A percentile compares a stretch with the other conserved stretches of the same genome.
phyloP scores from a whole-genome alignment of 2,888 invertebrate species.

The Parnassius mnemosyne region DNA sequence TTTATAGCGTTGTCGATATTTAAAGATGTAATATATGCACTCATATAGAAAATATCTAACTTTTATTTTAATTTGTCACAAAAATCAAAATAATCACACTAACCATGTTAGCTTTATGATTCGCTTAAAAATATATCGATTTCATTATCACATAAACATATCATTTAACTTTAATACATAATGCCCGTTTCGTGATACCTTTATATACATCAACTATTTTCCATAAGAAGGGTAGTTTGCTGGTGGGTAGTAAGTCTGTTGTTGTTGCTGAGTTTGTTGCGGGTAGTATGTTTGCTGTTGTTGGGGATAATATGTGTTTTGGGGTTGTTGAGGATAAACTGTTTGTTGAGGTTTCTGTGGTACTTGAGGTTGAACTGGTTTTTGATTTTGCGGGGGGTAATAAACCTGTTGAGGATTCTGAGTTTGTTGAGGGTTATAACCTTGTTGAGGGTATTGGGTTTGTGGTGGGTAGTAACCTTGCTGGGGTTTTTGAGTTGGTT shows the following conservation, averaged over 20 bases:
- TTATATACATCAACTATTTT: slow-evolving; percentile 20
- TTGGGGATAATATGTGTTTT: slow-evolving; percentile 27
- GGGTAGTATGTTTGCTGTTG: slow-evolving; percentile 26
- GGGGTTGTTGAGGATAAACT: slow-evolving; percentile 15
- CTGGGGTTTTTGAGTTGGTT: slow-evolving; percentile 32
- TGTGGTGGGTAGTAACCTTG: slow-evolving; percentile 38
- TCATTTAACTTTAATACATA: not conserved
- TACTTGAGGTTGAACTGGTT: slow-evolving; percentile 24
- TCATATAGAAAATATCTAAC: no score
- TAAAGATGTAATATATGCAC: no score
- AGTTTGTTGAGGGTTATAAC: slow-evolving; percentile 30
- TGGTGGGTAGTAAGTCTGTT: slow-evolving; percentile 23
- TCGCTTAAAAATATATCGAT: not conserved
- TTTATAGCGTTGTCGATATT: not conserved
- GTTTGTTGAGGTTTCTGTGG: slow-evolving; percentile 27
- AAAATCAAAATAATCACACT: no score
- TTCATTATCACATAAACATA: not conserved
- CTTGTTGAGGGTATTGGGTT: slow-evolving; percentile 31
- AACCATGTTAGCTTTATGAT: not conserved
- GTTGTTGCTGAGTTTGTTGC: slow-evolving; percentile 24
- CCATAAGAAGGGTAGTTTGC: slow-evolving; percentile 20
- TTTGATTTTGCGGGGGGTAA: slow-evolving; percentile 31
- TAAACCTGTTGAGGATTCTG: slow-evolving; percentile 23
- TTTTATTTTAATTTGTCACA: no score
- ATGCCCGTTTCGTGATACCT: slow-evolving; percentile 3